Conservation (phyloP, 2,797 vertebrate genomes). For the Arremon aurantiirostris region DNA sequence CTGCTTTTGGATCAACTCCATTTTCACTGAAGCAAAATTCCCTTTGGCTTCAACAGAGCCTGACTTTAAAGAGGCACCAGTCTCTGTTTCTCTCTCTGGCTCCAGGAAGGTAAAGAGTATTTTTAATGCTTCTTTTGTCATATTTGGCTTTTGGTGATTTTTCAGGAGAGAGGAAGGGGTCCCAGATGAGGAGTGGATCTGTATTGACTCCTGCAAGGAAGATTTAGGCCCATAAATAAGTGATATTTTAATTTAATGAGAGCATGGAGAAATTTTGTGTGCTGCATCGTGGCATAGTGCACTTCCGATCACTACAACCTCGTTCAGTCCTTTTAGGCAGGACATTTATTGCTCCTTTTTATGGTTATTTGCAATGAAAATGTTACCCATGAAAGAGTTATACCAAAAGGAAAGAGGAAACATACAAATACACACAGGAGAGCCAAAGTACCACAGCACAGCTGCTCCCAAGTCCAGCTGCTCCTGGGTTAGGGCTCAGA, state of each 20-base stretch:
- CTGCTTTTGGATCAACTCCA: not conserved
- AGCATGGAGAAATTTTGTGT: not conserved
- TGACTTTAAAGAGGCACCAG: not conserved
- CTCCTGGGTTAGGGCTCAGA: not conserved
- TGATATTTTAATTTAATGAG: not conserved
- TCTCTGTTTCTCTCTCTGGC: not conserved
- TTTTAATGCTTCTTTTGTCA: not conserved
- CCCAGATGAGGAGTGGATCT: not conserved
- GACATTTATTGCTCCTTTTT: not conserved
- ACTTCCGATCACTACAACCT: not conserved
- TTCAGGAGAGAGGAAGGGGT: not conserved
- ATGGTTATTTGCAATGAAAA: not conserved
- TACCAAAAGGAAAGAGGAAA: not conserved
- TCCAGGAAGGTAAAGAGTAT: not conserved
- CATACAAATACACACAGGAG: not conserved
- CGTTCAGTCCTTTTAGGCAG: not conserved
- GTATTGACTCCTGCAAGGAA: not conserved
- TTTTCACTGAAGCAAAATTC: slow-evolving; percentile 40
- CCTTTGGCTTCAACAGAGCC: not conserved
- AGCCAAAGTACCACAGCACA: not conserved
- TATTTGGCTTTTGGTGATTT: not conserved
- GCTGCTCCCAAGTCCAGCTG: not conserved
- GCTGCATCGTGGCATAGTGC: not conserved
- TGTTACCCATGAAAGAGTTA: not conserved
- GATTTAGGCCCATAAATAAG: not conserved